Evolutionary conservation across 2,888 invertebrate species (phyloP).

Genomic region (Drosophila picticornis): DNA sequence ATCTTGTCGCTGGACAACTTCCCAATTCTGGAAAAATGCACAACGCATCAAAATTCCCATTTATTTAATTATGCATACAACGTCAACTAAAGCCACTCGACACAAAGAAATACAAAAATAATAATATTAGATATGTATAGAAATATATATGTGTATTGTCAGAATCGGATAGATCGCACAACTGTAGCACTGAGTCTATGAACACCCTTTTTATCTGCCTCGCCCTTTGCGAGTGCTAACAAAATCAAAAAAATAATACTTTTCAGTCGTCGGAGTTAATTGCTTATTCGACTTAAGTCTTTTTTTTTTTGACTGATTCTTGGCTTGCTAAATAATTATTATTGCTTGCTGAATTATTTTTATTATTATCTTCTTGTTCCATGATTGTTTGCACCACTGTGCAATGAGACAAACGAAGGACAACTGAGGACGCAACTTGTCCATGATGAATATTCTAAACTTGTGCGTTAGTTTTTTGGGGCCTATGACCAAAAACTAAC

Average conservation of each 20-base stretch:
- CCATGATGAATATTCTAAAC: constrained; percentile 65
- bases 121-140: no score
- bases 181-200: background rate
- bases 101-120: background rate
- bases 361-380: background rate
- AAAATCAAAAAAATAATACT: background rate
- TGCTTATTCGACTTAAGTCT: background rate
- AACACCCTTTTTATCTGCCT: background rate
- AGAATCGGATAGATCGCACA: background rate
- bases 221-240: background rate
- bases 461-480: constrained; percentile 59
- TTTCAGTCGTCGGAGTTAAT: background rate
- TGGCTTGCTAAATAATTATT: background rate
- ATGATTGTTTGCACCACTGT: constrained; percentile 31
- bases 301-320: background rate
- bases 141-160: background rate
- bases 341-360: background rate
- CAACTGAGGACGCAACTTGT: constrained; percentile 49
- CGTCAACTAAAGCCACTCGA: background rate
- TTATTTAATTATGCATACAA: background rate
- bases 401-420: constrained; percentile 42
- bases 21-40: background rate
- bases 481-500: constrained; percentile 23
- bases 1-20: background rate
- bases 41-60: background rate